Conservation (phyloP, 2,888 invertebrate genomes). For the Mayetiola destructor region DNA sequence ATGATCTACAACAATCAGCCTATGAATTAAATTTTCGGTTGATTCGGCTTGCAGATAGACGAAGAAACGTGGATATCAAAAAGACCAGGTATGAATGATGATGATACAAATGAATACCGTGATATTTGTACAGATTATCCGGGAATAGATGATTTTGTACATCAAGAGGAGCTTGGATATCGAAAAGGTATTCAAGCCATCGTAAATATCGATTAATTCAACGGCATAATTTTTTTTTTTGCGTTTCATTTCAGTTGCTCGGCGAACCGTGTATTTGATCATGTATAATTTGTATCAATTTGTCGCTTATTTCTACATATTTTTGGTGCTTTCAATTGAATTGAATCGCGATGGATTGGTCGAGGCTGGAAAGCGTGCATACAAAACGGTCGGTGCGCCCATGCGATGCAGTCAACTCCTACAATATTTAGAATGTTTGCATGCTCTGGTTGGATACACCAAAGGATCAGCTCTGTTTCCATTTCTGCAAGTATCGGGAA, state of each 20-base stretch:
- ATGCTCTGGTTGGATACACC: constrained; percentile 79
- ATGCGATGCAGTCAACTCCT: constrained; percentile 69
- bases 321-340: constrained; percentile 55
- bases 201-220: not conserved
- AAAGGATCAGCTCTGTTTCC: constrained; percentile 59
- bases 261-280: constrained; percentile 69
- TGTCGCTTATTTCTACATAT: constrained; percentile 65
- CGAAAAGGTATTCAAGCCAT: constrained; percentile 43
- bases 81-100: constrained; percentile 49
- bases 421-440: constrained; percentile 76
- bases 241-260: constrained; percentile 45
- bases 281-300: constrained; percentile 84
- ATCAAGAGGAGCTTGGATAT: constrained; percentile 65
- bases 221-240: not conserved
- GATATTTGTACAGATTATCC: constrained; percentile 67
- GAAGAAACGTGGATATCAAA: constrained; percentile 79
- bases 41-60: constrained; percentile 45
- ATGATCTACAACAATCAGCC: no score
- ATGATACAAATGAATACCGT: constrained; percentile 38
- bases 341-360: constrained; percentile 57
- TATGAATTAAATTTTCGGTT: not conserved
- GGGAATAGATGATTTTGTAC: constrained; percentile 54
- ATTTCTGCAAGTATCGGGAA: constrained; percentile 63
- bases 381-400: constrained; percentile 56
- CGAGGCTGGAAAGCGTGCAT: constrained; percentile 53